Evolutionary conservation across 2,113 vertebrate species (phyloP).

Genomic region (Chascanopsetta lugubris): DNA sequence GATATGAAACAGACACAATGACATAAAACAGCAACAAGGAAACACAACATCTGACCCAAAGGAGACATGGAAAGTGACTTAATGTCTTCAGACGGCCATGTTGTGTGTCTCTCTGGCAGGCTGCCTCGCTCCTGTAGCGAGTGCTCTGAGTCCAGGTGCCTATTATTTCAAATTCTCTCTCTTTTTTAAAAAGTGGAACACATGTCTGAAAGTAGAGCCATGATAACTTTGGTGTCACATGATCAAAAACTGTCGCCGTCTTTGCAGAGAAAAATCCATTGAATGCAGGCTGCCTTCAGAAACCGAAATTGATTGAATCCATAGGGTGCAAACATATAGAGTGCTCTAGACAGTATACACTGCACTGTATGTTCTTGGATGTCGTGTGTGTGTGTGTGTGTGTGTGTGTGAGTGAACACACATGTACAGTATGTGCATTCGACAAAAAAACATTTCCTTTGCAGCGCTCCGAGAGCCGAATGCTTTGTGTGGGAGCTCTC

Average conservation of each 20-base stretch:
- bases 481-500: constrained; percentile 51
- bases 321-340: background rate
- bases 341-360: background rate
- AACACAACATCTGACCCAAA: too few species aligned
- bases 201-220: background rate
- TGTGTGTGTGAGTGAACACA: too few species aligned
- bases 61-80: too few species aligned
- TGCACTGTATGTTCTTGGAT: constrained; percentile 6
- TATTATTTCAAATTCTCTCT: too few species aligned
- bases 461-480: constrained; percentile 4
- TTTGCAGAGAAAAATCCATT: background rate
- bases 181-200: background rate
- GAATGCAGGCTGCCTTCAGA: constrained; percentile 1
- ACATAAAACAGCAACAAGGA: too few species aligned
- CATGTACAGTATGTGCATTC: background rate
- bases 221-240: background rate
- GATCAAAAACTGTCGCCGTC: background rate
- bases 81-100: too few species aligned
- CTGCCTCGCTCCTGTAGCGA: too few species aligned
- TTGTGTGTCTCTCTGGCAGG: background rate
- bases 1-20: too few species aligned
- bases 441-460: constrained; percentile 20
- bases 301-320: constrained; percentile 6
- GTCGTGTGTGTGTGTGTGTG: constrained; percentile 4
- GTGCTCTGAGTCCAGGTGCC: too few species aligned